Percentiles rank a stretch among this genome's conserved stretches.
Conservation (phyloP, 2,888 invertebrate species). For the Oegoconia quadripuncta region DNA sequence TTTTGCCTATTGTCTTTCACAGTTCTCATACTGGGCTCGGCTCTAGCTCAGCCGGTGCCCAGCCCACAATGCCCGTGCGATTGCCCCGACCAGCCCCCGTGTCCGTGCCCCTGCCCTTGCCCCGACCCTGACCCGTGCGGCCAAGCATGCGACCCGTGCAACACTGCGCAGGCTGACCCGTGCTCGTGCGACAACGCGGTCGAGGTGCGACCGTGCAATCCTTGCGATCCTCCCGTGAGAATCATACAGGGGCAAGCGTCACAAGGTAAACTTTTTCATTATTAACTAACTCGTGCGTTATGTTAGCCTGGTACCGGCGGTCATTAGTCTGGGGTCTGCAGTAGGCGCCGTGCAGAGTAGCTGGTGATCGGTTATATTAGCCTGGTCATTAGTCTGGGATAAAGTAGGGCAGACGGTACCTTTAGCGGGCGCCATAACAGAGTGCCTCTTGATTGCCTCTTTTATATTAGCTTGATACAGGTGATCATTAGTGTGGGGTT, state of each 20-base stretch:
- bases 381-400: too few relatives aligned
- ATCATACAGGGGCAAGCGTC: slow-evolving; percentile 50
- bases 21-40: slow-evolving; percentile 55
- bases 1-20: slow-evolving; percentile 9
- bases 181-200: slow-evolving; percentile 21
- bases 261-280: slow-evolving; percentile 30
- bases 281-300: not conserved
- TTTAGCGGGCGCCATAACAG: too few relatives aligned
- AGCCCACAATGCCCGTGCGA: slow-evolving; percentile 18
- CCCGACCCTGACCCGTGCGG: slow-evolving; percentile 10
- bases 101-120: slow-evolving; percentile 9
- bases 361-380: too few relatives aligned
- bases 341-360: too few relatives aligned
- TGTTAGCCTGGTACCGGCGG: not conserved
- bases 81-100: slow-evolving; percentile 16
- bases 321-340: too few relatives aligned
- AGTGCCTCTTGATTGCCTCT: too few relatives aligned
- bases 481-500: too few relatives aligned
- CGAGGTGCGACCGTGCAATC: slow-evolving; percentile 44
- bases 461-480: too few relatives aligned
- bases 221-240: slow-evolving; percentile 34
- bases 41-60: slow-evolving; percentile 47
- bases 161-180: not conserved
- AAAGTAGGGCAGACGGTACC: too few relatives aligned
- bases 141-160: slow-evolving; percentile 21